A percentile compares a stretch with the other conserved stretches of the same genome.
These are phyloP conservation scores for Canis aureus DNA, from an alignment of 2,113 vertebrate genomes.

Conservation along the genomic window DNA sequence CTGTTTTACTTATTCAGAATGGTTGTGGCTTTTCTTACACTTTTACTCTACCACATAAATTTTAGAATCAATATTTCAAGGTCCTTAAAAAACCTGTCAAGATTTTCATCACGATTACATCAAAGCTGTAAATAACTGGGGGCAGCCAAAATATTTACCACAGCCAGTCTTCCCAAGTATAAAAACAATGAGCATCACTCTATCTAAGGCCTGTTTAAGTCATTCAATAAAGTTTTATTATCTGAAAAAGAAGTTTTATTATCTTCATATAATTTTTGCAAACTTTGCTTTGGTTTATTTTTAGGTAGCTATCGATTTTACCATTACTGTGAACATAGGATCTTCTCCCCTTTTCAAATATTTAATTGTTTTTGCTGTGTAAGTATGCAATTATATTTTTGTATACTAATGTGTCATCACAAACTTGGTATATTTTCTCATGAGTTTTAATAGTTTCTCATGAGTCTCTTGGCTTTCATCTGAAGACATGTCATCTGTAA, in stretches of 20 bases:
- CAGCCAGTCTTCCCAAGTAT: not conserved
- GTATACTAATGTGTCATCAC: not conserved
- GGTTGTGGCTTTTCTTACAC: not conserved
- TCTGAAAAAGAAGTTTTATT: not conserved
- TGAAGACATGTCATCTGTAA: not conserved
- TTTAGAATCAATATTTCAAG: not conserved
- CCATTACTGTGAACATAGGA: not conserved
- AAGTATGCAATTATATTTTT: not conserved
- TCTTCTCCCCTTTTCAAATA: not conserved
- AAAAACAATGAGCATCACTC: not conserved
- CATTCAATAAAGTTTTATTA: not conserved
- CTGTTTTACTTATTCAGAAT: not conserved
- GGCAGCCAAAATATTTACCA: not conserved
- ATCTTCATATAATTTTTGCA: not conserved
- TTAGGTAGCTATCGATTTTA: not conserved
- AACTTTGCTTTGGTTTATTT: not conserved
- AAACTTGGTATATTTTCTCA: not conserved
- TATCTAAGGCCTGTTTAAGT: not conserved
- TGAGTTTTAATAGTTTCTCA: not conserved
- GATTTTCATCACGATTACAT: not conserved
- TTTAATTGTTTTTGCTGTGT: not conserved
- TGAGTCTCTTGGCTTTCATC: not conserved
- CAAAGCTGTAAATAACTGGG: not conserved
- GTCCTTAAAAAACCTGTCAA: not conserved
- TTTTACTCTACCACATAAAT: not conserved